Conservation (phyloP, 2,888 invertebrate genomes). For the Bombylius major region DNA sequence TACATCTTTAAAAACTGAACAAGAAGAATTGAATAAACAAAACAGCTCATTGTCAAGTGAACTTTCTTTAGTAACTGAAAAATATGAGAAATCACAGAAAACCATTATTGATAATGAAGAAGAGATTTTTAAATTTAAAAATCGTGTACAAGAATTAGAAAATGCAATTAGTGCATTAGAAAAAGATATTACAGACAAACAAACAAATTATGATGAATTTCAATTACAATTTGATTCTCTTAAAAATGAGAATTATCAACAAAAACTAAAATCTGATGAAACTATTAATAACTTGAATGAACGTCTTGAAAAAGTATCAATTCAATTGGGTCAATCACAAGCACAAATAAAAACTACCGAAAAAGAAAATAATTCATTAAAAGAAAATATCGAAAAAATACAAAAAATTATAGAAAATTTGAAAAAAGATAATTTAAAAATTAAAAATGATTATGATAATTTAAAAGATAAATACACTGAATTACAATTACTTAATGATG, state of each 20-base stretch:
- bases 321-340: slow-evolving; percentile 22
- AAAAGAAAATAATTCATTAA: slow-evolving; percentile 19
- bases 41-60: too few species aligned
- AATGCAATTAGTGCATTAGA: not conserved
- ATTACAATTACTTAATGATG: not conserved
- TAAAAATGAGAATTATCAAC: not conserved
- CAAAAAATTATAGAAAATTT: slow-evolving; percentile 13
- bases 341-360: slow-evolving; percentile 18
- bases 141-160: not conserved
- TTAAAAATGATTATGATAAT: not conserved
- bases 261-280: not conserved
- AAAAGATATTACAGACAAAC: not conserved
- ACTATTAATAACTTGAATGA: not conserved
- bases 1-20: too few species aligned
- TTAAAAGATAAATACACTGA: not conserved
- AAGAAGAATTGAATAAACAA: too few species aligned
- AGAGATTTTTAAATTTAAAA: too few species aligned
- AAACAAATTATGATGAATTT: not conserved
- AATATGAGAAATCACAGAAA: too few species aligned
- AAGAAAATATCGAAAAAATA: slow-evolving; percentile 12
- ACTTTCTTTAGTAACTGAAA: too few species aligned
- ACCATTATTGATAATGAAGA: too few species aligned
- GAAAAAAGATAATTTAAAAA: slow-evolving; percentile 15
- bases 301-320: slow-evolving; percentile 22
- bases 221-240: not conserved